Percentiles rank a stretch among this genome's conserved stretches.
Conservation (phyloP, 2,113 vertebrate genomes). For the Alligator sinensis region DNA sequence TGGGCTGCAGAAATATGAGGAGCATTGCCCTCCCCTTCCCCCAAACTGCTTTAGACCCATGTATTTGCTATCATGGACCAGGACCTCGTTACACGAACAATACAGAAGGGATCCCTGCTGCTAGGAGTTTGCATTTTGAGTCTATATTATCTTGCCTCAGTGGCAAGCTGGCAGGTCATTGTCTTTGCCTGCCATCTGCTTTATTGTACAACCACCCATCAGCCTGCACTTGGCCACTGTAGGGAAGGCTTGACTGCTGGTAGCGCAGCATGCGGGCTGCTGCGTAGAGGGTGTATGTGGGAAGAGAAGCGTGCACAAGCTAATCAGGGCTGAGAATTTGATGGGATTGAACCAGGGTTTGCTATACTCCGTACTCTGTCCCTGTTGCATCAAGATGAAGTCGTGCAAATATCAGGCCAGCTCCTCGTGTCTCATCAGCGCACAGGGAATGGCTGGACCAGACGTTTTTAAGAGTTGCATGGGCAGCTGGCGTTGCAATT, state of each 20-base stretch:
- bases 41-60: too few species aligned
- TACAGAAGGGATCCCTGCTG: not conserved
- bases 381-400: not conserved
- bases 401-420: not conserved
- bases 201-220: not conserved
- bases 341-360: not conserved
- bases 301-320: not conserved
- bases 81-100: not conserved
- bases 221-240: not conserved
- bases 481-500: not conserved
- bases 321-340: not conserved
- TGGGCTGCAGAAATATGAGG: not conserved
- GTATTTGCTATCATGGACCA: not conserved
- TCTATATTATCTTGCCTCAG: not conserved
- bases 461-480: not conserved
- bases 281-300: not conserved
- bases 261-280: not conserved
- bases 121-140: not conserved
- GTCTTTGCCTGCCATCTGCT: not conserved
- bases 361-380: not conserved
- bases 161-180: not conserved
- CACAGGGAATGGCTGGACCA: not conserved
- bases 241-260: not conserved
- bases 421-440: too few species aligned
- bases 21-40: not conserved